Evolutionary conservation across 2,888 invertebrate species (phyloP).

Genomic region (Craniophora ligustri): DNA sequence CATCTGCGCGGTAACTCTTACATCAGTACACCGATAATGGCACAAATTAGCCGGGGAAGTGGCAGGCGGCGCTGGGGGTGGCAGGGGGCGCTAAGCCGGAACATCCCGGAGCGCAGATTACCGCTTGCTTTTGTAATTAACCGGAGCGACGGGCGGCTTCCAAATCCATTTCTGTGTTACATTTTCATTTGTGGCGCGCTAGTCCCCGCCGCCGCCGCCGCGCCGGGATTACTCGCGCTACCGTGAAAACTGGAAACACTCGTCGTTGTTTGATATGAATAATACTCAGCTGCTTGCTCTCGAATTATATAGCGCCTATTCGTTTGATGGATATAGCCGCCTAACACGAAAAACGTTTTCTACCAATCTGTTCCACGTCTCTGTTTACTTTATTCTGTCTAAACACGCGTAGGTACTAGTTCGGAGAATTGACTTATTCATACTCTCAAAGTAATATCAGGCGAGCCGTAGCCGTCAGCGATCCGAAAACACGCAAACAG

Average conservation of each 20-base stretch:
- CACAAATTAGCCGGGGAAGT: conserved; percentile 88
- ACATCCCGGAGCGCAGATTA: conserved; percentile 89
- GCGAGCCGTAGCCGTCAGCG: conserved; percentile 83
- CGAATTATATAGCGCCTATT: conserved; percentile 58
- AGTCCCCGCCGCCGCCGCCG: conserved; percentile 74
- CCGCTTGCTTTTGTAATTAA: conserved; percentile 89
- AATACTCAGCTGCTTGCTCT: conserved; percentile 58
- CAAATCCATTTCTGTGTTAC: conserved; percentile 89
- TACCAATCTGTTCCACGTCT: conserved; percentile 61
- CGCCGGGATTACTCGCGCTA: conserved; percentile 78
- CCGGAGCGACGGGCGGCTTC: conserved; percentile 89
- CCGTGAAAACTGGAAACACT: conserved; percentile 74
- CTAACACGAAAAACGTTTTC: conserved; percentile 61
- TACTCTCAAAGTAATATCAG: conserved; percentile 85
- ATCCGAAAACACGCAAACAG: conserved; percentile 88
- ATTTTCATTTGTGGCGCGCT: conserved; percentile 88
- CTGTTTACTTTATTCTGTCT: conserved; percentile 75
- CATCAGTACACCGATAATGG: conserved; percentile 89
- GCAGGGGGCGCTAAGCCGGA: conserved; percentile 87
- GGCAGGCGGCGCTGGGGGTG: conserved; percentile 75
- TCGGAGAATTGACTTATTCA: conserved; percentile 84
- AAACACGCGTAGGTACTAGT: conserved; percentile 74
- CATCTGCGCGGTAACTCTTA: conserved; percentile 88
- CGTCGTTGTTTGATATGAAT: conserved; percentile 71
- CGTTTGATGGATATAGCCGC: conserved; percentile 50